Conservation (phyloP, 2,113 vertebrate species). For the Daboia siamensis region DNA sequence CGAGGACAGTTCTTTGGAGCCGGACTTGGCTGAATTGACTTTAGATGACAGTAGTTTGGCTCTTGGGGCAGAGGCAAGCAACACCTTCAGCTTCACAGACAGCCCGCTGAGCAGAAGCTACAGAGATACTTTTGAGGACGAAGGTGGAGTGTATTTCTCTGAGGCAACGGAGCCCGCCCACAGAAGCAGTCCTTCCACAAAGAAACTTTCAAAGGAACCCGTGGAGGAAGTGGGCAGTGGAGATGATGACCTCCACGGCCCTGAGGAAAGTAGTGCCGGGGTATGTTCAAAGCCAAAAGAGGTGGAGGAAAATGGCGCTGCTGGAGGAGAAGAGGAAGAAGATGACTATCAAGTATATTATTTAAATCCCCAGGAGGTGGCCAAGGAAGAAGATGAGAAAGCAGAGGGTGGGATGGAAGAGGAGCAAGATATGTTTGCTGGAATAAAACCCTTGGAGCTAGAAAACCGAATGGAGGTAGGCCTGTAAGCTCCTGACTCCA, state of each 20-base stretch:
- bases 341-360: constrained; percentile 98
- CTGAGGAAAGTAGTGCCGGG: constrained; percentile 67
- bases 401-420: constrained; percentile 85
- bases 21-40: constrained; percentile 91
- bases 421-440: constrained; percentile 94
- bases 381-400: constrained; percentile 80
- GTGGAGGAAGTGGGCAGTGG: constrained; percentile 65
- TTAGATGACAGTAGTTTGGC: constrained; percentile 92
- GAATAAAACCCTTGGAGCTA: constrained; percentile 93
- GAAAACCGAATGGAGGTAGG: constrained; percentile 95
- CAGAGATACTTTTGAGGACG: constrained; percentile 76
- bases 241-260: constrained; percentile 66
- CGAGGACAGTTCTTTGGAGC: constrained; percentile 96
- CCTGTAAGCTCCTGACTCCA: background rate
- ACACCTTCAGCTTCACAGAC: constrained; percentile 90
- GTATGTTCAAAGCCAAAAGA: constrained; percentile 69
- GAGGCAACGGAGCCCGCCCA: constrained; percentile 70
- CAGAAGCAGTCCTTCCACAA: constrained; percentile 62
- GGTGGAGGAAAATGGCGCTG: constrained; percentile 50
- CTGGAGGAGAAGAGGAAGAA: constrained; percentile 78
- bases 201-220: constrained; percentile 68
- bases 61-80: constrained; percentile 94
- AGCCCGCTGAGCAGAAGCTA: constrained; percentile 79
- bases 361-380: constrained; percentile 86
- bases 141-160: constrained; percentile 77